These are phyloP conservation scores for Gymnocephalus cernua DNA, from an alignment of 2,113 vertebrate species.

Conservation along the genomic window DNA sequence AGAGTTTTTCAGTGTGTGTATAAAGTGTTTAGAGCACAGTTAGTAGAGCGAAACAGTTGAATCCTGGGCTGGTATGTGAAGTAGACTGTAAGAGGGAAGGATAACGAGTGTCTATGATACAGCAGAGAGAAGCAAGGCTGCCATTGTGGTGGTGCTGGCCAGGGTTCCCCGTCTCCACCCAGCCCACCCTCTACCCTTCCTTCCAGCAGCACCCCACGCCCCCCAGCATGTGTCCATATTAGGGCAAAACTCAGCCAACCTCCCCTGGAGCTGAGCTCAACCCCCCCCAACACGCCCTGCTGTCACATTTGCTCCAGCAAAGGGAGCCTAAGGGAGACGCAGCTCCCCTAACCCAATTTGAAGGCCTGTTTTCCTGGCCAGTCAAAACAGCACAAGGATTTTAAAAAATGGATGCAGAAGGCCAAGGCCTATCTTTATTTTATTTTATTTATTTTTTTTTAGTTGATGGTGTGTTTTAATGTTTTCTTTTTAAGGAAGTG, in stretches of 20 bases:
- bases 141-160: conserved; percentile 72
- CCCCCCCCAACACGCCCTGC: conserved; percentile 64
- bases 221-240: conserved; percentile 73
- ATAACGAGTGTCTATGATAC: conserved; percentile 35
- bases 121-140: conserved; percentile 60
- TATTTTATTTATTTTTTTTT: conserved; percentile 19
- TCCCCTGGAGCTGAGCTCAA: conserved; percentile 63
- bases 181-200: conserved; percentile 50
- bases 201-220: conserved; percentile 19
- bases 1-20: conserved; percentile 21
- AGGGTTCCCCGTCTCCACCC: conserved; percentile 60
- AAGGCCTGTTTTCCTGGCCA: conserved; percentile 59
- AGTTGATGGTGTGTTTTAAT: background rate
- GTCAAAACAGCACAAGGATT: conserved; percentile 63
- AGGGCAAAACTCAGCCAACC: conserved; percentile 78
- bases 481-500: background rate
- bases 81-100: conserved; percentile 28
- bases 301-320: conserved; percentile 77
- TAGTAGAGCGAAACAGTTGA: conserved; percentile 38
- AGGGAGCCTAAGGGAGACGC: conserved; percentile 66
- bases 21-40: background rate
- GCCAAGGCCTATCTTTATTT: conserved; percentile 10
- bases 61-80: conserved; percentile 43
- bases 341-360: conserved; percentile 74
- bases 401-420: conserved; percentile 59